Conservation (phyloP, 92 coral and sea anemone genomes). For the Blastomussa wellsi region DNA sequence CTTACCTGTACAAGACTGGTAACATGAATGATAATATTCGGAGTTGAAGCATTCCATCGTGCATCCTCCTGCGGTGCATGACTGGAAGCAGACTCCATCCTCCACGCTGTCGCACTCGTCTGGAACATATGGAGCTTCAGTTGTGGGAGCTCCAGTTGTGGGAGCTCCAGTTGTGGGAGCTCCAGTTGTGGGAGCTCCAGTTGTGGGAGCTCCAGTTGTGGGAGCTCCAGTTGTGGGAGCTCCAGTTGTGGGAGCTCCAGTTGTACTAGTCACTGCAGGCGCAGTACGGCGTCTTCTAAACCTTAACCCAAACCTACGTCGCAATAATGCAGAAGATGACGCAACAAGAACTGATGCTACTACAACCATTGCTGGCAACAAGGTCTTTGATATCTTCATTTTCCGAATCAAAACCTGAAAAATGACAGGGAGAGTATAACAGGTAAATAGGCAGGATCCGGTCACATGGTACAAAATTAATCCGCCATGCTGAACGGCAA, state of each 20-base stretch:
- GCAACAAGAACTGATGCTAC: neutral
- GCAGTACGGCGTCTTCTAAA: no score
- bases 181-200: no score
- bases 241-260: neutral
- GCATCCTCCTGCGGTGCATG: neutral
- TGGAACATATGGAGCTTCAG: neutral
- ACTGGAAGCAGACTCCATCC: neutral
- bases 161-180: neutral
- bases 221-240: neutral
- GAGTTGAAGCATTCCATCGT: constrained; percentile 9
- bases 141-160: no score
- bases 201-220: no score
- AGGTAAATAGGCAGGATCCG: no score
- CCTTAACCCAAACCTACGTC: no score
- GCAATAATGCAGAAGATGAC: neutral
- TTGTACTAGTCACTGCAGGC: neutral
- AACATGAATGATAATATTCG: constrained; percentile 2
- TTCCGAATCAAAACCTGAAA: neutral
- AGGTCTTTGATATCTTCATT: neutral
- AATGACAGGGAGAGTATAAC: neutral
- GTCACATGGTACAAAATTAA: no score
- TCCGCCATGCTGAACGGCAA: no score
- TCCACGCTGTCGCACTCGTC: neutral
- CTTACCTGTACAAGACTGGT: constrained; percentile 27
- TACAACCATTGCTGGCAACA: neutral